These are phyloP conservation scores for Drosophila aldrichi DNA, from an alignment of 2,888 invertebrate genomes.

Conservation along the genomic window DNA sequence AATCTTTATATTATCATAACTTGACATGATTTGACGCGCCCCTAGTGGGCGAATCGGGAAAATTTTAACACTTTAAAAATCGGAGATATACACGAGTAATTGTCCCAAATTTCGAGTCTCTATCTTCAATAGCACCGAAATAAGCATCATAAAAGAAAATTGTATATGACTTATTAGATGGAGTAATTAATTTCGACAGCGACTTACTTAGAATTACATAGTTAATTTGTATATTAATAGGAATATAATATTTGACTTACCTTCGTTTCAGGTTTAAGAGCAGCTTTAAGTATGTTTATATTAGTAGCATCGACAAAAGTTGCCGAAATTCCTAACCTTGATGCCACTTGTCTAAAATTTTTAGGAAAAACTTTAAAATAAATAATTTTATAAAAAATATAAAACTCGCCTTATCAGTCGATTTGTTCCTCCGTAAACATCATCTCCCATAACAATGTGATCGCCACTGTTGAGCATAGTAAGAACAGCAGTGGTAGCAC, in stretches of 20 bases:
- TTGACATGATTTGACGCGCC: no score
- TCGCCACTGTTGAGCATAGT: slow-evolving; percentile 93
- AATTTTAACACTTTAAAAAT: no score
- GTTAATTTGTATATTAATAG: no score
- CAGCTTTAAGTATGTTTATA: slow-evolving; percentile 88
- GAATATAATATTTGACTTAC: slow-evolving; percentile 85
- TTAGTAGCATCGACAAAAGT: slow-evolving; percentile 92
- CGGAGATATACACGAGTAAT: no score
- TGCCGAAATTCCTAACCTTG: slow-evolving; percentile 90
- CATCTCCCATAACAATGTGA: slow-evolving; percentile 95
- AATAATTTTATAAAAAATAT: neutral
- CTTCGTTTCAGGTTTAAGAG: slow-evolving; percentile 94
- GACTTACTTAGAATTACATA: no score
- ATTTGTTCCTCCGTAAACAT: slow-evolving; percentile 97
- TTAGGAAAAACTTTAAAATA: neutral
- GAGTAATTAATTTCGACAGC: no score
- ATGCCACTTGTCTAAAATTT: slow-evolving; percentile 87
- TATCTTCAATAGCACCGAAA: no score
- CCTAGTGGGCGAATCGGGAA: no score
- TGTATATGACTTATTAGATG: no score
- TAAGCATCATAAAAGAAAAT: no score
- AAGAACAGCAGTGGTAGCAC: slow-evolving; percentile 91
- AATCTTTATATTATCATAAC: no score
- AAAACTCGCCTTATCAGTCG: slow-evolving; percentile 88
- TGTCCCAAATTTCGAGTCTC: no score